A percentile compares a stretch with the other conserved stretches of the same genome.
These are phyloP conservation scores for Laterallus jamaicensis DNA, from an alignment of 2,113 vertebrate species.

Conservation along the genomic window DNA sequence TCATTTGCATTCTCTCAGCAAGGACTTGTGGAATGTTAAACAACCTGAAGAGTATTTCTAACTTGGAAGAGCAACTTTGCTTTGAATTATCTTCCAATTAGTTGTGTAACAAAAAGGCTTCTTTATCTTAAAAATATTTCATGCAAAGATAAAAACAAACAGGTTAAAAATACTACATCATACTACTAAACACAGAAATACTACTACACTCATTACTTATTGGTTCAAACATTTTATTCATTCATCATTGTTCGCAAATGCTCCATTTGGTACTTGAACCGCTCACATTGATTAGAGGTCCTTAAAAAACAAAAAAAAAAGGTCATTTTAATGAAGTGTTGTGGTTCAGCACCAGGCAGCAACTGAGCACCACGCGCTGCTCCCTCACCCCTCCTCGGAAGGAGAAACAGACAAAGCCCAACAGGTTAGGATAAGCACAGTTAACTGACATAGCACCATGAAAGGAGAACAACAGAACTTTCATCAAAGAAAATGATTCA, in stretches of 20 bases:
- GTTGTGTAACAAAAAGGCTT: neutral
- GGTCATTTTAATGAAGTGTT: no score
- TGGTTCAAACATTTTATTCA: neutral
- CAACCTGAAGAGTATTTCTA: conserved; percentile 16
- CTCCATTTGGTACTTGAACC: neutral
- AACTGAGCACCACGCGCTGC: no score
- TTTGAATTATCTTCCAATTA: neutral
- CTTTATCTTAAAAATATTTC: neutral
- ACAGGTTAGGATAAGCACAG: no score
- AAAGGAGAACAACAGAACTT: neutral
- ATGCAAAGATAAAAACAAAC: neutral
- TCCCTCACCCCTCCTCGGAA: no score
- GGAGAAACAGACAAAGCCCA: no score
- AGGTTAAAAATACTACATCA: neutral
- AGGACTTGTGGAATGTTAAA: conserved; percentile 18
- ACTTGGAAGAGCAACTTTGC: neutral
- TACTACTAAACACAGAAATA: neutral
- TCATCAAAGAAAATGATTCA: neutral
- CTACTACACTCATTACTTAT: neutral
- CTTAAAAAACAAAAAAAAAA: neutral
- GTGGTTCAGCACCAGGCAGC: no score
- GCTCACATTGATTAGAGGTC: neutral
- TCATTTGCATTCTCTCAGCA: conserved; percentile 21
- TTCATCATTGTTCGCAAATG: neutral
- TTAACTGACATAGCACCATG: no score